A percentile compares a stretch with the other conserved stretches of the same genome.
Conservation (phyloP, 1,140 invertebrate genomes). For the Pseudomyrmex flavicornis region DNA sequence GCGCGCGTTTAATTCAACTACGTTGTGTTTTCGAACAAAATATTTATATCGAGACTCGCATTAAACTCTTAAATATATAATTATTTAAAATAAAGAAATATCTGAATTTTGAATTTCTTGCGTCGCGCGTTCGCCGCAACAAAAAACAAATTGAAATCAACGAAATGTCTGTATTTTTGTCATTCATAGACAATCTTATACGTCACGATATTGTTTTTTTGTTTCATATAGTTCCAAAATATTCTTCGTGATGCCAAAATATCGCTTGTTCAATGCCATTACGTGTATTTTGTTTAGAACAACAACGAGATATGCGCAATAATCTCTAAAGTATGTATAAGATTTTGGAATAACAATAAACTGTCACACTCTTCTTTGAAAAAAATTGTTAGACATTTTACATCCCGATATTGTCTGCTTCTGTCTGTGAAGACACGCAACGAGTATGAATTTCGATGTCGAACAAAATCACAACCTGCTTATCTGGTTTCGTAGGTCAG, state of each 20-base stretch:
- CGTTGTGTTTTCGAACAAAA: conserved; percentile 19
- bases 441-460: conserved; percentile 22
- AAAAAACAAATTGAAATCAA: no score
- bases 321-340: not conserved
- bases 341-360: conserved; percentile 18
- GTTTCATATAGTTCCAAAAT: no score
- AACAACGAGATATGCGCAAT: not conserved
- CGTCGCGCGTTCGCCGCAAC: no score
- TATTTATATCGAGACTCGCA: not conserved
- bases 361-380: not conserved
- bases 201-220: no score
- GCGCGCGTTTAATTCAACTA: not conserved
- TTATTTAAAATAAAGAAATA: no score
- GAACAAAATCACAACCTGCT: not conserved
- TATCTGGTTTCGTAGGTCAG: conserved; percentile 47
- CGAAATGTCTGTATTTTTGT: no score
- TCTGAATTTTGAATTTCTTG: no score
- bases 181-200: no score
- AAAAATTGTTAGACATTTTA: no score
- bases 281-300: not conserved
- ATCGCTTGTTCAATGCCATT: not conserved
- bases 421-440: not conserved
- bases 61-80: not conserved
- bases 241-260: no score
- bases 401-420: not conserved